Evolutionary conservation across 2,797 vertebrate genomes (phyloP).

Genomic region (Graptemys geographica): DNA sequence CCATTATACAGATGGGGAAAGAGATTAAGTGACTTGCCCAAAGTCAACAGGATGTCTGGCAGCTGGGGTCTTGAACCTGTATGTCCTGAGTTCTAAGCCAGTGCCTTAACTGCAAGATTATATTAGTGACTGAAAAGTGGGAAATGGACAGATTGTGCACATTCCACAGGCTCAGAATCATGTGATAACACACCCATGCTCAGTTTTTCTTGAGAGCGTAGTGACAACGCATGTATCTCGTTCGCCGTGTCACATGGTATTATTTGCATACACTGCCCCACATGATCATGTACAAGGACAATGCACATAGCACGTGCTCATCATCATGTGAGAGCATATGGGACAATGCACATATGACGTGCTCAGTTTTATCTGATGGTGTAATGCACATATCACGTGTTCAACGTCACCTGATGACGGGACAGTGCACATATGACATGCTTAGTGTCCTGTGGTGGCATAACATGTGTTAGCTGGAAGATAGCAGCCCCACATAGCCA

Average conservation of each 20-base stretch:
- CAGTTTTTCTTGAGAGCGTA: background rate
- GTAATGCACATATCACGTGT: background rate
- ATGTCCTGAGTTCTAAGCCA: background rate
- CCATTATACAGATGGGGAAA: background rate
- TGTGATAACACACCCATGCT: background rate
- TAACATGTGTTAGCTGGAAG: background rate
- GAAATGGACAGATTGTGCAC: rapidly evolving
- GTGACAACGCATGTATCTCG: background rate
- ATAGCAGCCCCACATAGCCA: background rate
- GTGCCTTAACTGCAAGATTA: background rate
- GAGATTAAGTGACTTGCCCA: background rate
- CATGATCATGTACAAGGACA: background rate
- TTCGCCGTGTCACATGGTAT: background rate
- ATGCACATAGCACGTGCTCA: background rate
- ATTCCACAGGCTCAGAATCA: background rate
- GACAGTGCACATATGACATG: background rate
- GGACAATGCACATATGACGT: background rate
- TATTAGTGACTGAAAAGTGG: background rate
- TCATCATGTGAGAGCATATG: background rate
- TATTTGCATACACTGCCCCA: background rate
- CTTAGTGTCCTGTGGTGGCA: background rate
- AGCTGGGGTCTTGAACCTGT: background rate
- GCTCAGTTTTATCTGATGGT: no score
- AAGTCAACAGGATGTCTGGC: background rate
- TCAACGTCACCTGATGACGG: background rate